These are phyloP conservation scores for Drusus annulatus DNA, from an alignment of 1,140 invertebrate species.

Conservation along the genomic window DNA sequence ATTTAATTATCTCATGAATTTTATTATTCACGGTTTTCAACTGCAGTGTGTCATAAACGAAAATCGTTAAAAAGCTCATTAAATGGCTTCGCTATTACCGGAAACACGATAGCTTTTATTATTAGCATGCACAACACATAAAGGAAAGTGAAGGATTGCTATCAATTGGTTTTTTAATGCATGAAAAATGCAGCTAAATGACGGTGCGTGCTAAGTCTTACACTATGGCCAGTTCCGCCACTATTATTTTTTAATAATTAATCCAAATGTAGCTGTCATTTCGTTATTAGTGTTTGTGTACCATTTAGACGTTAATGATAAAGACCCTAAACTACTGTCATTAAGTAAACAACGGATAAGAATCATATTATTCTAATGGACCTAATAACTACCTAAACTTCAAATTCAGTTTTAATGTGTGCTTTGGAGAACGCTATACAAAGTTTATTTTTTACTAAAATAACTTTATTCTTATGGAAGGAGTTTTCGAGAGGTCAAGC, in stretches of 20 bases:
- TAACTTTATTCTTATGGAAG: too few relatives aligned
- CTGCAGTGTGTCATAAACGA: neutral
- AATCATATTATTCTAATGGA: too few relatives aligned
- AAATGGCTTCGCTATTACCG: neutral
- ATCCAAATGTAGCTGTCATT: neutral
- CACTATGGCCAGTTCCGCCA: neutral
- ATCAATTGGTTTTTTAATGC: constrained; percentile 19
- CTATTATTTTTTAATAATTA: constrained; percentile 9
- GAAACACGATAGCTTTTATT: neutral
- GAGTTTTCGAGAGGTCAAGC: too few relatives aligned
- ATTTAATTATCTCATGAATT: neutral
- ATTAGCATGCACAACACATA: neutral
- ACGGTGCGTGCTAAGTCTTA: neutral
- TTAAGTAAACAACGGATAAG: too few relatives aligned
- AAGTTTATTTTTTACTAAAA: too few relatives aligned
- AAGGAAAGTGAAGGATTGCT: neutral
- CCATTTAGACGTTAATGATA: too few relatives aligned
- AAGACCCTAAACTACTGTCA: too few relatives aligned
- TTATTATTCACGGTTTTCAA: neutral
- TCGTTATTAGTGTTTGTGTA: too few relatives aligned
- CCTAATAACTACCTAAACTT: too few relatives aligned
- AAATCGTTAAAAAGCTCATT: constrained; percentile 16
- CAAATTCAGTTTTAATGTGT: too few relatives aligned
- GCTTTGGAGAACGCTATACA: too few relatives aligned
- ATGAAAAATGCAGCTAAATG: constrained; percentile 24